Conservation (phyloP, 2,113 vertebrate species). For the Pipra filicauda region DNA sequence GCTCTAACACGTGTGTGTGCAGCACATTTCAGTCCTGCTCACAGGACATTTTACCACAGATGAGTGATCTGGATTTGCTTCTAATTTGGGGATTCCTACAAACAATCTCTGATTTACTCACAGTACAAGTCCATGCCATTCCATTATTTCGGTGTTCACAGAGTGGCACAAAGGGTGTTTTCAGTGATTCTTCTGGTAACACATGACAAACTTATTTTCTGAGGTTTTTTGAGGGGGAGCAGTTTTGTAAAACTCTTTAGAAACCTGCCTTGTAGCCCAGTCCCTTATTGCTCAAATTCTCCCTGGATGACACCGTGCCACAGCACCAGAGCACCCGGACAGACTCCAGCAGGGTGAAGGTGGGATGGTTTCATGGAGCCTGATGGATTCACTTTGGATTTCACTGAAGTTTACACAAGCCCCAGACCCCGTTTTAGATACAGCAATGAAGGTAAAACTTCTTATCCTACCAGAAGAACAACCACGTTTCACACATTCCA, state of each 20-base stretch:
- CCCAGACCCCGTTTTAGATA: background rate
- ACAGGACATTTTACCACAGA: background rate
- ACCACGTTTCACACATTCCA: background rate
- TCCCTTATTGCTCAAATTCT: background rate
- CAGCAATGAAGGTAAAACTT: background rate
- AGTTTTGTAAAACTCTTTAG: background rate
- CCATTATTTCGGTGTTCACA: background rate
- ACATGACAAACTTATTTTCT: background rate
- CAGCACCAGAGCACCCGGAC: background rate
- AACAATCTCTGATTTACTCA: background rate
- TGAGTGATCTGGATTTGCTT: background rate
- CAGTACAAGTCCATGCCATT: background rate
- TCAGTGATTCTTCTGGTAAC: background rate
- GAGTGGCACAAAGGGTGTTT: background rate
- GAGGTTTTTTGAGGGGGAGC: background rate
- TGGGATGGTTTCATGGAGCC: background rate
- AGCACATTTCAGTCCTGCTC: background rate
- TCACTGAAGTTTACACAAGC: background rate
- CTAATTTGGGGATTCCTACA: background rate
- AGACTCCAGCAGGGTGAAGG: background rate
- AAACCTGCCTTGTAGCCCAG: background rate
- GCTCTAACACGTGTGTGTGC: background rate
- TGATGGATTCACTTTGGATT: background rate
- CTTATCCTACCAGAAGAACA: background rate
- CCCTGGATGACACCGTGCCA: background rate